Conservation (phyloP, 2,888 invertebrate genomes). For the Acleris emargana region DNA sequence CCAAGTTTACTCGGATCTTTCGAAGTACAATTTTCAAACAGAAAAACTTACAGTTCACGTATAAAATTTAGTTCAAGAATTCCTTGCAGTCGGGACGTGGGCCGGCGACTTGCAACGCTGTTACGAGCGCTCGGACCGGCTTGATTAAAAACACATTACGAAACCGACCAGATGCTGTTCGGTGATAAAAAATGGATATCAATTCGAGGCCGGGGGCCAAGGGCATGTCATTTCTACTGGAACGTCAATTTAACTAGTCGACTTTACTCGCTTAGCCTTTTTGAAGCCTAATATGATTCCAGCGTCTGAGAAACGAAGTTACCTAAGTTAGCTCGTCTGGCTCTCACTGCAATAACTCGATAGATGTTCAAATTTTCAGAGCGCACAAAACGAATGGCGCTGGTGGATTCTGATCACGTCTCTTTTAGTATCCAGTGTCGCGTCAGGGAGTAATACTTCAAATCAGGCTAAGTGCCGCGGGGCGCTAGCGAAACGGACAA, state of each 20-base stretch:
- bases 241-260: slow-evolving; percentile 16
- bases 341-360: slow-evolving; percentile 31
- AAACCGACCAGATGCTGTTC: slow-evolving; percentile 42
- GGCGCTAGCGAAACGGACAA: slow-evolving; percentile 46
- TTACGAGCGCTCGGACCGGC: slow-evolving; percentile 14
- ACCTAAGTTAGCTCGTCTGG: slow-evolving; percentile 17
- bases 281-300: slow-evolving; percentile 13
- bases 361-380: slow-evolving; percentile 29
- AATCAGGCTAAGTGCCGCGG: slow-evolving; percentile 55
- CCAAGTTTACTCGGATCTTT: slow-evolving; percentile 3
- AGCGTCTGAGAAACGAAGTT: slow-evolving; percentile 18
- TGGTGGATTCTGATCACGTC: slow-evolving; percentile 54
- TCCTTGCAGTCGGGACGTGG: slow-evolving; percentile 1
- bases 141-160: slow-evolving; percentile 49
- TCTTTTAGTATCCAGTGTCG: slow-evolving; percentile 48
- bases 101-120: not conserved
- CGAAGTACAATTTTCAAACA: slow-evolving; percentile 12
- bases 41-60: slow-evolving; percentile 14
- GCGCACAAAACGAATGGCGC: slow-evolving; percentile 7
- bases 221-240: slow-evolving; percentile 6
- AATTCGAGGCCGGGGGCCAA: slow-evolving; percentile 14
- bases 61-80: slow-evolving; percentile 3
- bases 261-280: not conserved
- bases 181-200: slow-evolving; percentile 12
- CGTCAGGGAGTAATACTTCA: slow-evolving; percentile 54